Evolutionary conservation across 2,113 vertebrate species (phyloP).

Genomic region (Pollachius pollachius): DNA sequence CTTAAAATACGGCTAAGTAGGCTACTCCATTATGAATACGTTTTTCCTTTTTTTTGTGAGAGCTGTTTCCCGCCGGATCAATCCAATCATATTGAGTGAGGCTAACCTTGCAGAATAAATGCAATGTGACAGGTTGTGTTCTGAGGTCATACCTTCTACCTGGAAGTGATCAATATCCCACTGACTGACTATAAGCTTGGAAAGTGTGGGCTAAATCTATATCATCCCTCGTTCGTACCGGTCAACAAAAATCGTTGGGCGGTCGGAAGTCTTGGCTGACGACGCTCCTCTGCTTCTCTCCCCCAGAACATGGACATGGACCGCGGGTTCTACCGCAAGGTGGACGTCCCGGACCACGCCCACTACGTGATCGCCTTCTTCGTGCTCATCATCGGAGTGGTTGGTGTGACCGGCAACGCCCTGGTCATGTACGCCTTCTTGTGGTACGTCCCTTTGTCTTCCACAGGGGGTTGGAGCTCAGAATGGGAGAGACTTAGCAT

Average conservation of each 20-base stretch:
- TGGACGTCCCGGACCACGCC: constrained; percentile 83
- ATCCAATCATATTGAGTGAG: background rate
- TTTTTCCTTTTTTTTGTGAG: no score
- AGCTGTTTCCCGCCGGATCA: background rate
- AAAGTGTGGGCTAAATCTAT: no score
- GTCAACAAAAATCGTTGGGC: no score
- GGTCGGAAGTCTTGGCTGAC: no score
- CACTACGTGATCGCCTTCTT: constrained; percentile 87
- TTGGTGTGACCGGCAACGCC: constrained; percentile 86
- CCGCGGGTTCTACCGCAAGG: constrained; percentile 72
- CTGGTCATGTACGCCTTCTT: constrained; percentile 94
- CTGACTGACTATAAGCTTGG: no score
- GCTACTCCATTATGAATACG: no score
- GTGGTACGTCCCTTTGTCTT: constrained; percentile 74
- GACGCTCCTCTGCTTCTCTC: background rate
- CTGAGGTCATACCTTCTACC: constrained; percentile 2
- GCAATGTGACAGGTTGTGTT: constrained; percentile 1
- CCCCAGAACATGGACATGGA: constrained; percentile 70
- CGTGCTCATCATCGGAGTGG: constrained; percentile 85
- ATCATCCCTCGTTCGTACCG: no score
- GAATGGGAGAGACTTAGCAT: background rate
- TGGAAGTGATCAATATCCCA: constrained; percentile 8
- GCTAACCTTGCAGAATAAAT: background rate
- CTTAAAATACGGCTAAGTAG: no score
- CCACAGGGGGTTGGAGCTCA: background rate